Percentiles rank a stretch among this genome's conserved stretches.
These are phyloP conservation scores for Lonchura striata DNA, from an alignment of 2,113 vertebrate genomes.

Conservation along the genomic window DNA sequence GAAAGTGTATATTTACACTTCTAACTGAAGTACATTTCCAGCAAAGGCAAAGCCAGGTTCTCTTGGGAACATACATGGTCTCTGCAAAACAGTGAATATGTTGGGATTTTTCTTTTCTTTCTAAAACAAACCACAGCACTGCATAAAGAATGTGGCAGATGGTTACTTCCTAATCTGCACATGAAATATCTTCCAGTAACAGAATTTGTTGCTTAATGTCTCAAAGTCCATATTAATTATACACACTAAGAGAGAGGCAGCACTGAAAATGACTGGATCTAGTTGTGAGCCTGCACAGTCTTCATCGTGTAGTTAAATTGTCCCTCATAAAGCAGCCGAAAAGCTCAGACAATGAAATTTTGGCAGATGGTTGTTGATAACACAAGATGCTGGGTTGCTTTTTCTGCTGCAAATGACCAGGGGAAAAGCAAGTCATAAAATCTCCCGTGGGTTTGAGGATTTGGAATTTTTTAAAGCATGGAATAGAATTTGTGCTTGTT, in stretches of 20 bases:
- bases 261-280: neutral
- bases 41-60: neutral
- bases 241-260: neutral
- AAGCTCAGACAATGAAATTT: slow-evolving; percentile 20
- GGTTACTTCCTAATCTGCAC: slow-evolving; percentile 46
- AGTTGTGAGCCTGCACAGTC: neutral
- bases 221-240: slow-evolving; percentile 51
- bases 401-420: neutral
- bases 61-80: neutral
- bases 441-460: neutral
- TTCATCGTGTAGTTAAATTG: neutral
- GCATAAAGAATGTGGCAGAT: slow-evolving; percentile 48
- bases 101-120: neutral
- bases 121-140: neutral
- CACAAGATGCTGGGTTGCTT: neutral
- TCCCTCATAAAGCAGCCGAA: slow-evolving; percentile 28
- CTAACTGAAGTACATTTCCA: neutral
- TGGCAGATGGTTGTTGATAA: slow-evolving; percentile 48
- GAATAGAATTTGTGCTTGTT: neutral
- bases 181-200: slow-evolving; percentile 50
- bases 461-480: neutral
- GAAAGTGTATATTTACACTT: neutral
- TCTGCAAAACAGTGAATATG: neutral
- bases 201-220: slow-evolving; percentile 53
- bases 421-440: neutral